Evolutionary conservation across 2,113 vertebrate genomes (phyloP).

Genomic region (Tetrax tetrax): DNA sequence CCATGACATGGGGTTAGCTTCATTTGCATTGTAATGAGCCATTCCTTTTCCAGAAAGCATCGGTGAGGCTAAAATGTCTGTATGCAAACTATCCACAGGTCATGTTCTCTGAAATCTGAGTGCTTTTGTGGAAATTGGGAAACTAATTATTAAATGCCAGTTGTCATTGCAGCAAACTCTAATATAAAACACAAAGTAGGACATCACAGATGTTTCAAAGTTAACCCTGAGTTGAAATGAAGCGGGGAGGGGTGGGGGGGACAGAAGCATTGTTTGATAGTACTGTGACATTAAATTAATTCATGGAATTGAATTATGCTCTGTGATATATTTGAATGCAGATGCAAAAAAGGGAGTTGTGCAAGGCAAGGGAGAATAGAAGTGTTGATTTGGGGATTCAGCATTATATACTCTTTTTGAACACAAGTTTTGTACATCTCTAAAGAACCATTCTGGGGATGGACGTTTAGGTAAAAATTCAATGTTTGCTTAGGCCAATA

Average conservation of each 20-base stretch:
- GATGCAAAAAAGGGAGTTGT: background rate
- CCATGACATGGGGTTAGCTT: background rate
- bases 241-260: rapidly evolving
- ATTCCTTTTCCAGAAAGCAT: background rate
- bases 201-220: background rate
- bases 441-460: background rate
- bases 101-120: background rate
- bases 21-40: slow-evolving; percentile 20
- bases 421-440: background rate
- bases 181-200: background rate
- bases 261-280: background rate
- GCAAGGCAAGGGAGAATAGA: background rate
- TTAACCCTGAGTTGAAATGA: background rate
- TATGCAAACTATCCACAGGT: background rate
- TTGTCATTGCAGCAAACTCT: background rate
- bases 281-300: background rate
- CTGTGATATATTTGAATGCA: background rate
- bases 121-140: background rate
- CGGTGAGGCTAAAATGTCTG: background rate
- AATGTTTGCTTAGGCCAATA: background rate
- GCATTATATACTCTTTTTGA: background rate
- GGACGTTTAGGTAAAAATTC: background rate
- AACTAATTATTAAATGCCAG: slow-evolving; percentile 18
- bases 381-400: background rate
- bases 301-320: background rate